Evolutionary conservation across 2,797 vertebrate genomes (phyloP).

Genomic region (Corythornis leucogaster): DNA sequence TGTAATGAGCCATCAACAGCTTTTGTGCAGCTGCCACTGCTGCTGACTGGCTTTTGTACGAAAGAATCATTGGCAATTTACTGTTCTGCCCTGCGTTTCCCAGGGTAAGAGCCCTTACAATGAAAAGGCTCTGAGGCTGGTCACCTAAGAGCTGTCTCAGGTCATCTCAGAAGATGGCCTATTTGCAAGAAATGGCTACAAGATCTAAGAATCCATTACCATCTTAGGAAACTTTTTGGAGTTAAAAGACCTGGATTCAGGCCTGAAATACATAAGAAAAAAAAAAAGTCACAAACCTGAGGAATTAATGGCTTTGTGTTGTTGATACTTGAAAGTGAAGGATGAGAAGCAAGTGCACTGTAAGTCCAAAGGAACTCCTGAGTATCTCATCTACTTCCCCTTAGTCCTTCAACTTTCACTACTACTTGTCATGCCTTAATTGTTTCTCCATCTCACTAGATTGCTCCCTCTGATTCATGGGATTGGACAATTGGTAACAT

Average conservation of each 20-base stretch:
- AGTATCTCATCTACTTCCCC: background rate
- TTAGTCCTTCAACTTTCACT: background rate
- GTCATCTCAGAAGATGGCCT: background rate
- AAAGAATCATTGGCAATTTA: constrained; percentile 35
- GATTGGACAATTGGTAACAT: background rate
- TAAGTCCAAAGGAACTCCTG: background rate
- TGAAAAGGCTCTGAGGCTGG: background rate
- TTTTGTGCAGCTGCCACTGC: constrained; percentile 30
- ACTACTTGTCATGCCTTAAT: background rate
- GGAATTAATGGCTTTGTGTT: background rate
- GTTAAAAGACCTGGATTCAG: background rate
- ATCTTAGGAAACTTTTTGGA: background rate
- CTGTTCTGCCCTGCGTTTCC: background rate
- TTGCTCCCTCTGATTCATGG: background rate
- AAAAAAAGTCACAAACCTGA: background rate
- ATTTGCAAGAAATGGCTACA: background rate
- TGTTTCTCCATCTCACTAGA: background rate
- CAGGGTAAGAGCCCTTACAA: background rate
- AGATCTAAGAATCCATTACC: background rate
- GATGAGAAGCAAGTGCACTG: background rate
- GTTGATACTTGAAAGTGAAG: background rate
- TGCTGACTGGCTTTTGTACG: background rate
- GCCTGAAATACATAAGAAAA: background rate
- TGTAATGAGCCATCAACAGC: background rate
- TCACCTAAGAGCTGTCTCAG: background rate